Evolutionary conservation across 37 sponge, comb jelly and placozoan genomes (phyloP).

Genomic region (Crambe crambe): DNA sequence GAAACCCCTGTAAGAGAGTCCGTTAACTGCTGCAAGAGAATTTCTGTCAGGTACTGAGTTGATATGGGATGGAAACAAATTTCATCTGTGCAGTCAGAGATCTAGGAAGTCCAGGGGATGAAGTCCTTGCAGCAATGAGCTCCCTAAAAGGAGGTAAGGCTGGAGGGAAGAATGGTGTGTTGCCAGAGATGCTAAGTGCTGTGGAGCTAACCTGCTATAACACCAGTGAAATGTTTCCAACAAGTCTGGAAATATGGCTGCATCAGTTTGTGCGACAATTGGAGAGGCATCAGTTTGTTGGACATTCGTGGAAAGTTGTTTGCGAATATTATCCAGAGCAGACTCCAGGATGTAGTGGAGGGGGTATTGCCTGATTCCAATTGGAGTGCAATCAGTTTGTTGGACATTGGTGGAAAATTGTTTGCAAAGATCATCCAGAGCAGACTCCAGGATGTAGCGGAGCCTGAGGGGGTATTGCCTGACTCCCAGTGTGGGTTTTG

Average conservation of each 20-base stretch:
- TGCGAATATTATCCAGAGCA: conserved; percentile 21
- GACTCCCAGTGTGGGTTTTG: conserved; percentile 47
- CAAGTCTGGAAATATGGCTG: conserved; percentile 22
- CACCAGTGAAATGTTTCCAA: conserved; percentile 14
- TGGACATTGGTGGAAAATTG: conserved; percentile 36
- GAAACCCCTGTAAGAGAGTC: not conserved
- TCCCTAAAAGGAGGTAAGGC: conserved; percentile 38
- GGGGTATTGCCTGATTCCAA: conserved; percentile 5
- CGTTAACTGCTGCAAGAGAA: not conserved
- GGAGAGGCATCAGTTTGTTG: conserved; percentile 47
- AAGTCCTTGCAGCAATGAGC: conserved; percentile 24
- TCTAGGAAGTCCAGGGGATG: conserved; percentile 22
- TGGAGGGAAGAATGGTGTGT: conserved; percentile 37
- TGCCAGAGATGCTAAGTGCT: conserved; percentile 35
- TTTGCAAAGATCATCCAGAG: conserved; percentile 25
- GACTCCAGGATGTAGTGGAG: conserved; percentile 26
- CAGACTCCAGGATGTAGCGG: conserved; percentile 21
- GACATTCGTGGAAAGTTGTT: conserved; percentile 42
- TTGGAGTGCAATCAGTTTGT: conserved; percentile 38
- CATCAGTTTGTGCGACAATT: conserved; percentile 35
- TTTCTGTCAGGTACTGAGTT: conserved; percentile 6
- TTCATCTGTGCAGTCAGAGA: conserved; percentile 21
- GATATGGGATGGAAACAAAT: not conserved
- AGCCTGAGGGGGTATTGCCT: conserved; percentile 5
- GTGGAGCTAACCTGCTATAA: conserved; percentile 17